These are phyloP conservation scores for Ephestia elutella DNA, from an alignment of 1,140 invertebrate genomes.

Conservation along the genomic window DNA sequence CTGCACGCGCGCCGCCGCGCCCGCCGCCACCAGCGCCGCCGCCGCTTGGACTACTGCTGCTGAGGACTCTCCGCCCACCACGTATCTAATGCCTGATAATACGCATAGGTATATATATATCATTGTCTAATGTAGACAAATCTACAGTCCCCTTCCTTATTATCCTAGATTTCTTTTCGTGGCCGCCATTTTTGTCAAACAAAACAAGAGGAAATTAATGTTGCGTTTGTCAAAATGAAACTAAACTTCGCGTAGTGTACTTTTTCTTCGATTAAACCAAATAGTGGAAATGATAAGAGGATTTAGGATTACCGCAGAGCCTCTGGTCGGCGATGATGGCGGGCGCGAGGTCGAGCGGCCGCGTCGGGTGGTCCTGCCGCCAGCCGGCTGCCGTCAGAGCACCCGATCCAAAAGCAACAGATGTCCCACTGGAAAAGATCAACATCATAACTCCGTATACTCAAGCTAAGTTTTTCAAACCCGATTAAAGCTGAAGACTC, in stretches of 20 bases:
- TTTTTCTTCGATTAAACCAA: no score
- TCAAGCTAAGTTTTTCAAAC: no score
- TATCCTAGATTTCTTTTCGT: no score
- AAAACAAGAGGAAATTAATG: no score
- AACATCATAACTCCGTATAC: no score
- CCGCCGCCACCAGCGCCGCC: constrained; percentile 26
- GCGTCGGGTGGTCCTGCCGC: constrained; percentile 29
- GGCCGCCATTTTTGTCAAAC: no score
- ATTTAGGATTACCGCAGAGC: constrained; percentile 47
- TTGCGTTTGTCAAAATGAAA: no score
- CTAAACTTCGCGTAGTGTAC: no score
- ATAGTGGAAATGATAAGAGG: neutral
- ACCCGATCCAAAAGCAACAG: constrained; percentile 38
- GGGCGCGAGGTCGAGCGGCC: constrained; percentile 49
- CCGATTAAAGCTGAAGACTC: constrained; percentile 50
- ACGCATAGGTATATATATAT: no score
- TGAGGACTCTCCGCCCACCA: constrained; percentile 43
- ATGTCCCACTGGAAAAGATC: constrained; percentile 35
- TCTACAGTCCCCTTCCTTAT: no score
- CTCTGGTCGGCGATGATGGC: constrained; percentile 40
- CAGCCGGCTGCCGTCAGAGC: constrained; percentile 21
- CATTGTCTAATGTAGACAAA: no score
- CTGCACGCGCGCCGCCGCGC: constrained; percentile 15
- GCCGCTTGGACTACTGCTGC: constrained; percentile 37
- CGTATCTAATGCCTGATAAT: constrained; percentile 41